Base-by-base conservation (phyloP, 2,113 vertebrate genomes). In the Girardinichthys multiradiatus region DNA sequence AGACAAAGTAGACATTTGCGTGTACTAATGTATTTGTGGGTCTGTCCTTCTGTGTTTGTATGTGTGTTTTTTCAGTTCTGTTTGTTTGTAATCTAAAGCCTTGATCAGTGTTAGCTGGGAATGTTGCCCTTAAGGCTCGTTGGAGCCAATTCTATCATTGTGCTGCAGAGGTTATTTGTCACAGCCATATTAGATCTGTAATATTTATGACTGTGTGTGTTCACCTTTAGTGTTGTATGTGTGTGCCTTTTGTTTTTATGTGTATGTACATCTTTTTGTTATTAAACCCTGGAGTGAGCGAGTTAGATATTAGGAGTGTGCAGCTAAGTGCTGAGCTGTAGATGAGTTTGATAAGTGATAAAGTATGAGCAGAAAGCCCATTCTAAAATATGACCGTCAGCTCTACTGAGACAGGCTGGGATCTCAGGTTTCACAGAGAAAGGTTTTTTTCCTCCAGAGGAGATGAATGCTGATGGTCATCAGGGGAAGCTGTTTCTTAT, bases 161-260 rank as follows among this genome's bases (percentile, higher is more conserved):
- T 83, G 64, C 70, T n/a, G 42, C 58, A 37, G 88, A 84, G 79
- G 74, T 72, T 68, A 82, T 91, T 87, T 90, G 83, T 90, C 87
- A 87, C 74, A 42, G 70, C 63, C 64, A 73, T 90, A 90, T 85
- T 89, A 79, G 77, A 85, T 87, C 87, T 67, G 69, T 82, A 84
- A 81, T 84, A 80, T 85, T 77, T 81, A 82, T 67, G 70, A 78
- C n/a, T 33, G 45, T 66, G 68, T 74, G 71, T 61, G 42, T 63
- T 72, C 71, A 65, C 31, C 33, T 80, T 75, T 54, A 10, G 14
- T 73, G 57, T 65, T 59, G 17, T 60, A 19, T 19, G 57, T 39
- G 24, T n/a, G 33, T 42, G 57, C 59, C 4, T n/a, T 71, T 26
- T 54, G 33, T 79, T 6, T 74, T 30, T 74, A 64, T 64, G 24